Conservation (phyloP, 2,113 vertebrate species). For the Tupaia tana region DNA sequence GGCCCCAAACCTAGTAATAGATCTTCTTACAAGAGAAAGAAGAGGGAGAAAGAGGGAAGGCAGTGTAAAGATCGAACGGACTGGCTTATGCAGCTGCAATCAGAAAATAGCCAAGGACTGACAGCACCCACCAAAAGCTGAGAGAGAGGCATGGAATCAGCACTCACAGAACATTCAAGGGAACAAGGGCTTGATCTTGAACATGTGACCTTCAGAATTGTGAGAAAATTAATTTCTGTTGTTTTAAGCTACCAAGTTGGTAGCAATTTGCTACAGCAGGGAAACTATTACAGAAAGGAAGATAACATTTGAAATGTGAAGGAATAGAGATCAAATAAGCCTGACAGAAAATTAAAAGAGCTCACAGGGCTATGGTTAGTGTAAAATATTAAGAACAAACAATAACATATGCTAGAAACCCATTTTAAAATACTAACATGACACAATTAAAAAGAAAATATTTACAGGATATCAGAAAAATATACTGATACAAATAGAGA, state of each 20-base stretch:
- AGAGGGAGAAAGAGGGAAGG: background rate
- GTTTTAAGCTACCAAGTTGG: background rate
- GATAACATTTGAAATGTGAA: conserved; percentile 30
- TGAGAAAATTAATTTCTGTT: background rate
- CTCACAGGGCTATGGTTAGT: background rate
- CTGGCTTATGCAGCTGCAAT: background rate
- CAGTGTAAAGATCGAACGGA: background rate
- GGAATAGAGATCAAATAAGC: background rate
- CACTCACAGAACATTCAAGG: background rate
- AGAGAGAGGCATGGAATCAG: background rate
- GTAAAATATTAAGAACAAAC: conserved; percentile 36
- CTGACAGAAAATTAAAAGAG: background rate
- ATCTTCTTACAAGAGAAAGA: background rate
- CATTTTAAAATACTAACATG: conserved; percentile 31
- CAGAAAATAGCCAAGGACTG: background rate
- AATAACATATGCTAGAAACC: background rate
- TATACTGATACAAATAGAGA: background rate
- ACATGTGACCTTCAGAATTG: background rate
- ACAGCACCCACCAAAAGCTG: background rate
- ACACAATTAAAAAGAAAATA: conserved; percentile 29
- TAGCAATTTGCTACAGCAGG: background rate
- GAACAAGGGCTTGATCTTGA: background rate
- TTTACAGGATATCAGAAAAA: conserved; percentile 30
- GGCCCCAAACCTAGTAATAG: background rate
- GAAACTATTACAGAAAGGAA: background rate